These are phyloP conservation scores for Triops longicaudatus DNA, from an alignment of 1,140 invertebrate genomes.

Conservation along the genomic window DNA sequence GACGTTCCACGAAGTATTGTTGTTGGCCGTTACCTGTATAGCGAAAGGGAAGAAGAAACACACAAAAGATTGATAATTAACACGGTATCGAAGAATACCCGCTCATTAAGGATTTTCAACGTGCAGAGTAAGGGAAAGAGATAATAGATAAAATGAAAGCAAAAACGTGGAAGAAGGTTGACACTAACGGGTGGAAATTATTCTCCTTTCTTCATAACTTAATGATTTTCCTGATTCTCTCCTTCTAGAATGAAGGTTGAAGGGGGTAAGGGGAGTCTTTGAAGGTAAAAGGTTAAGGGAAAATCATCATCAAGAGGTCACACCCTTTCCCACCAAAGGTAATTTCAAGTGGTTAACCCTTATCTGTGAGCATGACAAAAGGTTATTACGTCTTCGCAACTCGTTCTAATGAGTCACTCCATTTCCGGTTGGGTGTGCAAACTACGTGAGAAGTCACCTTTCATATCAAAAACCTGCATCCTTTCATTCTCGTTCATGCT, in stretches of 20 bases:
- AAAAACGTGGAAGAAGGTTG: not conserved
- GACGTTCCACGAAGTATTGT: constrained; percentile 71
- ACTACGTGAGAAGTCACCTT: constrained; percentile 14
- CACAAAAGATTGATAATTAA: constrained; percentile 16
- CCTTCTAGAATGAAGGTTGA: not conserved
- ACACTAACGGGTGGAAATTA: no score
- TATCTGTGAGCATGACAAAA: not conserved
- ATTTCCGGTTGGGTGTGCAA: not conserved
- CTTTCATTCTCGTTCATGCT: not conserved
- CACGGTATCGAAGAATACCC: not conserved
- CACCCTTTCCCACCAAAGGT: constrained; percentile 14
- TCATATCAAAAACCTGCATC: not conserved
- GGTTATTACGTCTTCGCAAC: constrained; percentile 8
- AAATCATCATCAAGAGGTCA: constrained; percentile 1
- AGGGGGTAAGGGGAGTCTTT: no score
- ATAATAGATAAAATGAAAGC: not conserved
- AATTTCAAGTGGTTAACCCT: not conserved
- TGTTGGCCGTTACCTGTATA: constrained; percentile 43
- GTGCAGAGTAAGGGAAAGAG: not conserved
- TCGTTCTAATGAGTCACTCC: constrained; percentile 11
- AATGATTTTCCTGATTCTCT: no score
- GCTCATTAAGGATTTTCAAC: not conserved
- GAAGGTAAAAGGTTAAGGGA: not conserved
- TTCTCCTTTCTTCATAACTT: no score
- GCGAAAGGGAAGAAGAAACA: constrained; percentile 27